Percentiles rank a stretch among this genome's conserved stretches.
Conservation (phyloP, 35 echinoderm and acorn worm species). For the Acanthaster planci region DNA sequence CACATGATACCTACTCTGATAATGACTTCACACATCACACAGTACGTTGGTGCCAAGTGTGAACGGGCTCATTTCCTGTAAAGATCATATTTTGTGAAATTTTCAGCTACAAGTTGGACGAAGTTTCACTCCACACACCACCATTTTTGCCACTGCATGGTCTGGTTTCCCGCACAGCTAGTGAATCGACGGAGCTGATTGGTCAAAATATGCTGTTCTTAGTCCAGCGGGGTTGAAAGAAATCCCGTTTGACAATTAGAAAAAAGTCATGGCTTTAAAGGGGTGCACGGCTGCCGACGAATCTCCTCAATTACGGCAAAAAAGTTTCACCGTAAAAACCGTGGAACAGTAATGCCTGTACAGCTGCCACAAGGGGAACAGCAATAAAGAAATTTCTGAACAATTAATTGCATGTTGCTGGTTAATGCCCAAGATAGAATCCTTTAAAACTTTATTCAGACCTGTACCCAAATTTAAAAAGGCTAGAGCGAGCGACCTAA, state of each 20-base stretch:
- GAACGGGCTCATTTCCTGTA: background rate
- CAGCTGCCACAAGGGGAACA: too few species aligned
- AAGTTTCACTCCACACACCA: background rate
- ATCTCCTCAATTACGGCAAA: too few species aligned
- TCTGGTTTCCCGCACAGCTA: slow-evolving; percentile 30
- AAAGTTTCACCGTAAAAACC: too few species aligned
- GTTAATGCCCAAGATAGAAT: too few species aligned
- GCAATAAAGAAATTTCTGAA: too few species aligned
- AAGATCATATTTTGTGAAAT: slow-evolving; percentile 7
- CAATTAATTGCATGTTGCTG: too few species aligned
- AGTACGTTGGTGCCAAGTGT: background rate
- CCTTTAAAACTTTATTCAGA: too few species aligned
- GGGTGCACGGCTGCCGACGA: background rate
- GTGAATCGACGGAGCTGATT: slow-evolving; percentile 1
- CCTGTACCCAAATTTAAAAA: too few species aligned
- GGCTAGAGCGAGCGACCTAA: too few species aligned
- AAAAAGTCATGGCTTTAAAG: background rate
- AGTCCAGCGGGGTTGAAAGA: background rate
- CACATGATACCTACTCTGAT: background rate
- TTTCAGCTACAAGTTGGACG: background rate
- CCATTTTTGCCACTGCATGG: slow-evolving; percentile 25
- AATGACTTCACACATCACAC: background rate
- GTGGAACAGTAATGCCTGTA: too few species aligned
- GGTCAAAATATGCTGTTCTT: background rate
- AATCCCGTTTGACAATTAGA: too few species aligned